phyloP scores from a whole-genome alignment of 1,140 invertebrate genomes.

The Berghia stephanieae region DNA sequence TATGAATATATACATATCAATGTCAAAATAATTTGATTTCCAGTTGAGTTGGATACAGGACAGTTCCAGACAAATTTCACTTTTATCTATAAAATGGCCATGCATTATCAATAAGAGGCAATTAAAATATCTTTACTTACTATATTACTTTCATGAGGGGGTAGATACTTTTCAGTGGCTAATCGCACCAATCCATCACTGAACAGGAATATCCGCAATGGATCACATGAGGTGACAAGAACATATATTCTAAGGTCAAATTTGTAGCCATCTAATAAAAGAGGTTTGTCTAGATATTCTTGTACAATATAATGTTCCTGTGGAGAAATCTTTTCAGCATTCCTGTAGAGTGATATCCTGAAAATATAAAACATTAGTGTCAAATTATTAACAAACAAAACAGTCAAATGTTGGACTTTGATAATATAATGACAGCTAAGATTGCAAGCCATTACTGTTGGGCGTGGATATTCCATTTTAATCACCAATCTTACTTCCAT shows the following conservation, averaged over 20 bases:
- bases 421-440: not conserved
- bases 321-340: conserved; percentile 62
- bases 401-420: not conserved
- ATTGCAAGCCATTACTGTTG: too few species aligned
- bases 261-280: conserved; percentile 66
- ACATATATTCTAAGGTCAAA: conserved; percentile 67
- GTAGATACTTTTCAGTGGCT: conserved; percentile 65
- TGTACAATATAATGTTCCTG: conserved; percentile 64
- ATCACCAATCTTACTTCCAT: too few species aligned
- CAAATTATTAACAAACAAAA: not conserved
- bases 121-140: conserved; percentile 56
- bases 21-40: too few species aligned
- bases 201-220: conserved; percentile 65
- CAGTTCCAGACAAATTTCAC: too few species aligned
- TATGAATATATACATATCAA: too few species aligned
- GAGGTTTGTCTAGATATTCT: conserved; percentile 67
- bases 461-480: too few species aligned
- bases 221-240: conserved; percentile 67
- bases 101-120: too few species aligned
- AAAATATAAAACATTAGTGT: conserved; percentile 35
- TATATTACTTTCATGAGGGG: conserved; percentile 61
- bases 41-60: too few species aligned
- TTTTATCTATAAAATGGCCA: too few species aligned
- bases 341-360: conserved; percentile 61
- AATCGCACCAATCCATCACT: conserved; percentile 66